Conservation (phyloP, 2,888 invertebrate genomes). For the Tenthredo scrophulariae region DNA sequence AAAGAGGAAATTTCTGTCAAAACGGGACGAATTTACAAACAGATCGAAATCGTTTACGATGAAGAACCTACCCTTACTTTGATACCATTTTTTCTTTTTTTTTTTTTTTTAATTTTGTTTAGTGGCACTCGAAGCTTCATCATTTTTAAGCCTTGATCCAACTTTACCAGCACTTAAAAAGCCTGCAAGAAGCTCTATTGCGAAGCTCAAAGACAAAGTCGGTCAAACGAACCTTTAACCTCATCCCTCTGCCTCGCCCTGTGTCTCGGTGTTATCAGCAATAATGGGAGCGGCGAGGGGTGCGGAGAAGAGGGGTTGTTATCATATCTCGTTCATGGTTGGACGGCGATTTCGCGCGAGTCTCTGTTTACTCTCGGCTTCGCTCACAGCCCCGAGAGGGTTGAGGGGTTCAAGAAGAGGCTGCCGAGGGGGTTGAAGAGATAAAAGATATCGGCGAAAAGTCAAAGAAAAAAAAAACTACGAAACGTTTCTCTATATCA, state of each 20-base stretch:
- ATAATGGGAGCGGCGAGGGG: slow-evolving; percentile 25
- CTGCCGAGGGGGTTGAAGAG: slow-evolving; percentile 5
- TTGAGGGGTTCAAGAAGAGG: slow-evolving; percentile 25
- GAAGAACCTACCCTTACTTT: neutral
- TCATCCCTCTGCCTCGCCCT: slow-evolving; percentile 26
- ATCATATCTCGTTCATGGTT: slow-evolving; percentile 52
- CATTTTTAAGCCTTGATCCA: neutral
- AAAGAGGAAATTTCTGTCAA: neutral
- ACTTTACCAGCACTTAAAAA: neutral
- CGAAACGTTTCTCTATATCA: neutral
- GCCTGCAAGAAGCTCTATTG: neutral
- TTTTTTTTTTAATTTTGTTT: neutral
- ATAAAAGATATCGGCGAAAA: slow-evolving; percentile 28
- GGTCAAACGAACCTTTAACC: slow-evolving; percentile 33
- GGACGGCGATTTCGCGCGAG: slow-evolving; percentile 42
- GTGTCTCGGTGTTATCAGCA: slow-evolving; percentile 28
- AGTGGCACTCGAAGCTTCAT: neutral
- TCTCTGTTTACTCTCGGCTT: slow-evolving; percentile 43
- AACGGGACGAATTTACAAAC: neutral
- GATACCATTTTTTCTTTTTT: neutral
- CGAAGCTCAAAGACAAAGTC: slow-evolving; percentile 16
- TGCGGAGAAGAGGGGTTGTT: slow-evolving; percentile 30
- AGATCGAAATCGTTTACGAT: neutral
- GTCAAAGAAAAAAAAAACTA: neutral
- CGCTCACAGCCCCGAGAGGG: slow-evolving; percentile 18